Evolutionary conservation across 2,888 invertebrate species (phyloP), one percentile per base, ranked within the genome.

Genomic region (Raillietiella orientalis): DNA sequence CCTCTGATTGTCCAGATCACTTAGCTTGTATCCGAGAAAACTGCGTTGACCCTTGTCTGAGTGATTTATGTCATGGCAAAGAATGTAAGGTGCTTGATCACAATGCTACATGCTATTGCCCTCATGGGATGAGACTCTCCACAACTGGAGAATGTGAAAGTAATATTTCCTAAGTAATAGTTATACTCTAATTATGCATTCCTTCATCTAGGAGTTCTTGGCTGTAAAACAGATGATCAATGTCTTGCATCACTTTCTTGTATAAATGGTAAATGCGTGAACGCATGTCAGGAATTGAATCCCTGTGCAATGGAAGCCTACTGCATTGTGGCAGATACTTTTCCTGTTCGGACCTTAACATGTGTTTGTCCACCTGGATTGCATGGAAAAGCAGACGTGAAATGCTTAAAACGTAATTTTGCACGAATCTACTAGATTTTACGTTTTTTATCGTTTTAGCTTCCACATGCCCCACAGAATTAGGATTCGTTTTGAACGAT

Each of bases 1-100:
- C 6, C 22, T 8, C 58, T 4, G 72, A 77, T 34, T 79, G 79
- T 38, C 58, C 71, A 1, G 58, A 61, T 32, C 64, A 66, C 46
- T 49, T 74, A 34, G 66, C 72, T 5, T 82, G 82, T 39, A 53
- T 58, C 32, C 62, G 62, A 35, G 66, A 66, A 38, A 58, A 57
- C 30, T 84, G 82, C 39, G 60, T 61, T 38, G 64, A 70, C 49
- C 77, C 77, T 5, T 82, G 79, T 45, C 6, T 22, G 8, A 11
- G 8, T 6, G 13, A 22, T 12, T 12, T 12, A n/a, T 45, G 45
- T 31, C 41, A 31, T 9, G 36, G 38, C 5, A 40, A 41, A 5
- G 29, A 32, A 8, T 43, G 43, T 31, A 33, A 34, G 25, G 39
- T 38, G 10, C 36, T 39, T 15, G 36, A 35, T 21, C 40, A 41